These are phyloP conservation scores for Mus spretus DNA, from an alignment of 2,797 vertebrate genomes.

Conservation along the genomic window DNA sequence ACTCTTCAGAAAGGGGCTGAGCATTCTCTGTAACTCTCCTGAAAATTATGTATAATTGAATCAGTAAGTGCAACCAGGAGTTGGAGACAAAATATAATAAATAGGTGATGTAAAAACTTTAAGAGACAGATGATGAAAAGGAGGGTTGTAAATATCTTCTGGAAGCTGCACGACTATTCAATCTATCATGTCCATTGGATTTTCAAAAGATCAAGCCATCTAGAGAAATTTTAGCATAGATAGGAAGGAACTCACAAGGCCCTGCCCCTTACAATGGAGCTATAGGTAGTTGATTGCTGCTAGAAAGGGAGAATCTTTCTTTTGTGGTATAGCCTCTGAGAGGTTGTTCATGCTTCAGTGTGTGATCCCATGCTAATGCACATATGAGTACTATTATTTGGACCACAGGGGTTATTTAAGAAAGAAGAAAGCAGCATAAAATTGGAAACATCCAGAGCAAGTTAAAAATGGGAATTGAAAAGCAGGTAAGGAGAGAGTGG, in stretches of 20 bases:
- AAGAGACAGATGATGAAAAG: not conserved
- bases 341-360: not conserved
- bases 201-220: not conserved
- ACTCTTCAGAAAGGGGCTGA: not conserved
- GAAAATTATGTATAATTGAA: not conserved
- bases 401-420: not conserved
- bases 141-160: not conserved
- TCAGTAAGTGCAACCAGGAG: not conserved
- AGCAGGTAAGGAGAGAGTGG: not conserved
- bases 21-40: not conserved
- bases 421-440: not conserved
- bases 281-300: not conserved
- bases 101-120: not conserved
- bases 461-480: not conserved
- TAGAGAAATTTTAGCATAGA: not conserved
- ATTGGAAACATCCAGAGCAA: not conserved
- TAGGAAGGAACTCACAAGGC: not conserved
- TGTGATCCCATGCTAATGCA: too few relatives aligned
- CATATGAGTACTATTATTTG: not conserved
- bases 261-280: not conserved
- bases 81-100: too few relatives aligned
- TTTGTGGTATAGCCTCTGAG: not conserved
- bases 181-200: not conserved
- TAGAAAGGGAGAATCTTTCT: not conserved
- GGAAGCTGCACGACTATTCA: not conserved